Conservation (phyloP, 2,797 vertebrate species). For the Meda fulgida region DNA sequence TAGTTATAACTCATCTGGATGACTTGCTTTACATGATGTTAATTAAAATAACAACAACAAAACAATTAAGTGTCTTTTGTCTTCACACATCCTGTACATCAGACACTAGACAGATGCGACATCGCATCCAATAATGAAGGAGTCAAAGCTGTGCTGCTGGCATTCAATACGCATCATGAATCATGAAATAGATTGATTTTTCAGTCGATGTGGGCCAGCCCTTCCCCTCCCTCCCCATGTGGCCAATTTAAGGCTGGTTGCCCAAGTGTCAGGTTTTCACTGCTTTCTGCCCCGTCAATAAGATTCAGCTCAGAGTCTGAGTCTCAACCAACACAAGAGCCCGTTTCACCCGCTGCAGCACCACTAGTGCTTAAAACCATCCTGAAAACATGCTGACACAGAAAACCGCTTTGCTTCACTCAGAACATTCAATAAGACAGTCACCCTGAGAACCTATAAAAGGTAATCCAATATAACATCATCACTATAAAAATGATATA, state of each 20-base stretch:
- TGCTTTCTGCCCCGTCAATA: slow-evolving; percentile 7
- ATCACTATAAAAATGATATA: slow-evolving; percentile 44
- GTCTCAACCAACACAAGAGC: slow-evolving; percentile 27
- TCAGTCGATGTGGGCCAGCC: slow-evolving; percentile 49
- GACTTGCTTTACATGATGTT: background rate
- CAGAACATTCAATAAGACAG: background rate
- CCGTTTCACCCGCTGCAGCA: background rate
- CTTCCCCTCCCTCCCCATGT: slow-evolving; percentile 41
- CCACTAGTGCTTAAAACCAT: background rate
- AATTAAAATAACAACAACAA: slow-evolving; percentile 4
- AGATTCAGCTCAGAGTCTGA: slow-evolving; percentile 31
- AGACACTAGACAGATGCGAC: slow-evolving; percentile 28
- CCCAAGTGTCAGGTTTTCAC: slow-evolving; percentile 50
- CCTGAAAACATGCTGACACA: slow-evolving; percentile 30
- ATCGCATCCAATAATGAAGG: slow-evolving; percentile 28
- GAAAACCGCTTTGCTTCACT: background rate
- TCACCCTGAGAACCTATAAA: background rate
- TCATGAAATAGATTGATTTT: slow-evolving; percentile 59
- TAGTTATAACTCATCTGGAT: background rate
- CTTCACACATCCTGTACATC: background rate
- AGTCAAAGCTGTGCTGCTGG: slow-evolving; percentile 19
- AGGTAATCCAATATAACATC: slow-evolving; percentile 46
- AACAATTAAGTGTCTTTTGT: background rate
- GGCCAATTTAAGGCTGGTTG: slow-evolving; percentile 50
- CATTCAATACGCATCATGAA: slow-evolving; percentile 58